Percentiles rank a stretch among this genome's conserved stretches.
Conservation (phyloP, 1,140 invertebrate genomes). For the Pantala flavescens region DNA sequence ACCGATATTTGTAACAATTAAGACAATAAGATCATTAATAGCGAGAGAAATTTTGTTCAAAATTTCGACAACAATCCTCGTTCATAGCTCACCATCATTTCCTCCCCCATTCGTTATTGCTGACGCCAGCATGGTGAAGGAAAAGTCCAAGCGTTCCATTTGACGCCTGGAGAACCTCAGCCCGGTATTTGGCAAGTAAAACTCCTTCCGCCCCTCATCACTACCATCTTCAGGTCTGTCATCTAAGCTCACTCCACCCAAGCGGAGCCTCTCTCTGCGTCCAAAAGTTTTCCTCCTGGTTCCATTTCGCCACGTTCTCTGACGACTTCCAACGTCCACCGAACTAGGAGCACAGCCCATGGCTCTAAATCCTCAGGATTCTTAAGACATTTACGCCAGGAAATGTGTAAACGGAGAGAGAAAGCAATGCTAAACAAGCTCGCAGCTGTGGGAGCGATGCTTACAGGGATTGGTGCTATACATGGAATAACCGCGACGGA, state of each 20-base stretch:
- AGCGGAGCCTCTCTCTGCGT: not conserved
- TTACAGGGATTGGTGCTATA: not conserved
- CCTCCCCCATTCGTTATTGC: too few relatives aligned
- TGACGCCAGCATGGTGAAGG: conserved; percentile 19
- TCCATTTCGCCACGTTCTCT: not conserved
- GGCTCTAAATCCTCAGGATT: not conserved
- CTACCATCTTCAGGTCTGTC: conserved; percentile 19
- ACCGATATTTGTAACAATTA: too few relatives aligned
- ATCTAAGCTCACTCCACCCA: not conserved
- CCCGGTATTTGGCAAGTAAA: conserved; percentile 30
- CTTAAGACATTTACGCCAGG: not conserved
- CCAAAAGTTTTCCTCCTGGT: too few relatives aligned
- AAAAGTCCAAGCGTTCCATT: conserved; percentile 29
- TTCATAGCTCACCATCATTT: too few relatives aligned
- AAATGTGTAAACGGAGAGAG: not conserved
- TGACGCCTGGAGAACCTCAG: conserved; percentile 30
- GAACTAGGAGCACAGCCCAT: not conserved
- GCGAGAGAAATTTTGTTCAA: too few relatives aligned
- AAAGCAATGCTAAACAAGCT: not conserved
- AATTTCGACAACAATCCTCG: too few relatives aligned
- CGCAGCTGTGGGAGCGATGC: not conserved
- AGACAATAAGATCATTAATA: too few relatives aligned
- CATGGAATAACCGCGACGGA: not conserved
- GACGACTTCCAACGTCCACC: not conserved
- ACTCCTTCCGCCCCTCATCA: conserved; percentile 19